These are phyloP conservation scores for Phocides pigmalion DNA, from an alignment of 1,140 invertebrate genomes.

Conservation along the genomic window DNA sequence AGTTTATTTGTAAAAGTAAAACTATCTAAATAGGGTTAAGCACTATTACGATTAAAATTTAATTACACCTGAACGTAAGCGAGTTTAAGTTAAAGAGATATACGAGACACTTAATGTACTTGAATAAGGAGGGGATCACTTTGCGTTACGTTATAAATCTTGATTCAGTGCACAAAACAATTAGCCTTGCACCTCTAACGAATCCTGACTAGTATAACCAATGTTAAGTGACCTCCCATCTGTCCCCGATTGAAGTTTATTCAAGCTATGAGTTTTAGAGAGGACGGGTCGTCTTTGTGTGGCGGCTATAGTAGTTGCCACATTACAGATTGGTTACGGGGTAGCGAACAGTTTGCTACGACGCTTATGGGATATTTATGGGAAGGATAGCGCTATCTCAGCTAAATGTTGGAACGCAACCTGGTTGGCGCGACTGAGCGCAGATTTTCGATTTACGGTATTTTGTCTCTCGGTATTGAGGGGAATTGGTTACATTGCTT, in stretches of 20 bases:
- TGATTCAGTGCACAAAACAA: conserved; percentile 48
- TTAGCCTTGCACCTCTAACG: conserved; percentile 56
- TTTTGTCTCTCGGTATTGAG: not conserved
- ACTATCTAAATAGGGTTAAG: too few relatives aligned
- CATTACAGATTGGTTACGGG: conserved; percentile 56
- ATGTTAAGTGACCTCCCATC: conserved; percentile 31
- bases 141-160: conserved; percentile 57
- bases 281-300: conserved; percentile 32
- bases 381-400: conserved; percentile 33
- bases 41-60: too few relatives aligned
- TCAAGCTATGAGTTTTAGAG: conserved; percentile 12
- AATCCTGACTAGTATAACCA: conserved; percentile 35
- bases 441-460: conserved; percentile 20
- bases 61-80: not conserved
- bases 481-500: conserved; percentile 1
- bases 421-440: conserved; percentile 3
- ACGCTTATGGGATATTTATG: conserved; percentile 43
- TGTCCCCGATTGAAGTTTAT: conserved; percentile 10
- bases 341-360: conserved; percentile 41
- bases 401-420: conserved; percentile 27
- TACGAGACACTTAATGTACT: conserved; percentile 12
- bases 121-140: conserved; percentile 14
- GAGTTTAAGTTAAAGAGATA: conserved; percentile 18
- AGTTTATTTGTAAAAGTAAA: too few relatives aligned
- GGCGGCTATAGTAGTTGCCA: conserved; percentile 38